phyloP scores from a whole-genome alignment of 2,113 vertebrate species.

The Oncorhynchus mykiss region DNA sequence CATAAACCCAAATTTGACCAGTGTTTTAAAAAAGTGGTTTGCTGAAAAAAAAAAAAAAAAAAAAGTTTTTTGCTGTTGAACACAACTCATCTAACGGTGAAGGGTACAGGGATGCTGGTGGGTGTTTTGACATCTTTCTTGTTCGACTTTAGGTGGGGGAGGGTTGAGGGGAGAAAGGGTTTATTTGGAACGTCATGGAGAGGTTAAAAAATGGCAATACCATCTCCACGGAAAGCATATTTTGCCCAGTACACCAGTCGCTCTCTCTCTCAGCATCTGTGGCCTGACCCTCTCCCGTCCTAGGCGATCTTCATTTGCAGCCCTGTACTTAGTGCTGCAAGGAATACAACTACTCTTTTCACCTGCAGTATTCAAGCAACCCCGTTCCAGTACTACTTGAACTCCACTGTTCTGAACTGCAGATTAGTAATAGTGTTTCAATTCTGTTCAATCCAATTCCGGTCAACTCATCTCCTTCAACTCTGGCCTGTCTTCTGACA shows the following conservation, averaged over 20 bases:
- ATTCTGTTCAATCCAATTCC: background rate
- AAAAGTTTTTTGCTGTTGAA: constrained; percentile 41
- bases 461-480: background rate
- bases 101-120: constrained; percentile 66
- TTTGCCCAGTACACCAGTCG: constrained; percentile 40
- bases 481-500: background rate
- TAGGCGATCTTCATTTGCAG: background rate
- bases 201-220: background rate
- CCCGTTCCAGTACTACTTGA: background rate
- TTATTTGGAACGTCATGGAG: constrained; percentile 15
- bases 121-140: constrained; percentile 66
- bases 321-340: background rate
- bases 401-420: background rate
- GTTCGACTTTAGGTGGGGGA: constrained; percentile 44
- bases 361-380: background rate
- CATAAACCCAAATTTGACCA: constrained; percentile 55
- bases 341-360: background rate
- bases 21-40: constrained; percentile 38
- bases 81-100: constrained; percentile 50
- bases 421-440: background rate
- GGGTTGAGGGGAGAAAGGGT: constrained; percentile 27
- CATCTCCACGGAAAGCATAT: background rate
- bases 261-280: constrained; percentile 39
- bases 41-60: constrained; percentile 33
- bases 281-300: background rate